Percentiles rank a stretch among this genome's conserved stretches.
Conservation (phyloP, 2,113 vertebrate species). For the Tretioscincus oriximinensis region DNA sequence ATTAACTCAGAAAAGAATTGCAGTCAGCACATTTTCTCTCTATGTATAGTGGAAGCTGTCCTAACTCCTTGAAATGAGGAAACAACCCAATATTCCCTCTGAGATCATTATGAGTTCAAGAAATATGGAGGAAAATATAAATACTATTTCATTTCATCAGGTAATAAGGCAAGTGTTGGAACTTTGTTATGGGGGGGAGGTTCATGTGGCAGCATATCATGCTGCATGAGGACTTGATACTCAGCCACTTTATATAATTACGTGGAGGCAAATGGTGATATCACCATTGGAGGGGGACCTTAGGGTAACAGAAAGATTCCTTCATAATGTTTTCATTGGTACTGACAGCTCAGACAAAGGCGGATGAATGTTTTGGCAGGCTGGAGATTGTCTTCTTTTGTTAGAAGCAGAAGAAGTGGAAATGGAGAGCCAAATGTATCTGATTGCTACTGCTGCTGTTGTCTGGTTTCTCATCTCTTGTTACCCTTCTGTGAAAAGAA, state of each 20-base stretch:
- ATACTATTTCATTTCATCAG: slow-evolving; percentile 37
- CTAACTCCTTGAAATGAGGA: slow-evolving; percentile 11
- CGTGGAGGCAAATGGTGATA: slow-evolving; percentile 49
- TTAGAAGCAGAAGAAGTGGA: slow-evolving; percentile 30
- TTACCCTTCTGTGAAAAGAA: slow-evolving; percentile 49
- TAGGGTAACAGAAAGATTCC: slow-evolving; percentile 40
- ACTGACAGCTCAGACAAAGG: slow-evolving; percentile 59
- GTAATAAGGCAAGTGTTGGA: slow-evolving; percentile 43
- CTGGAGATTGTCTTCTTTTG: slow-evolving; percentile 41
- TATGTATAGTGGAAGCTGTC: not conserved
- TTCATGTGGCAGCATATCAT: slow-evolving; percentile 24
- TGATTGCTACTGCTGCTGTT: not conserved
- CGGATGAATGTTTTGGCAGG: slow-evolving; percentile 47
- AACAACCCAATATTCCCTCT: slow-evolving; percentile 24
- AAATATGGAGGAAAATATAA: slow-evolving; percentile 32
- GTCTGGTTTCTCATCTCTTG: slow-evolving; percentile 33
- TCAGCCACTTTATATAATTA: slow-evolving; percentile 31
- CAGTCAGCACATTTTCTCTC: not conserved
- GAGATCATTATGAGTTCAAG: slow-evolving; percentile 29
- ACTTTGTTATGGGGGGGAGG: not conserved
- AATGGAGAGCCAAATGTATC: no score
- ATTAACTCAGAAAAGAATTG: slow-evolving; percentile 13
- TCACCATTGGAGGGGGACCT: slow-evolving; percentile 48
- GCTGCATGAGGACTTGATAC: slow-evolving; percentile 9
- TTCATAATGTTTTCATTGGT: slow-evolving; percentile 37